Evolutionary conservation across 2,113 vertebrate genomes (phyloP).

Genomic region (Coturnix japonica): DNA sequence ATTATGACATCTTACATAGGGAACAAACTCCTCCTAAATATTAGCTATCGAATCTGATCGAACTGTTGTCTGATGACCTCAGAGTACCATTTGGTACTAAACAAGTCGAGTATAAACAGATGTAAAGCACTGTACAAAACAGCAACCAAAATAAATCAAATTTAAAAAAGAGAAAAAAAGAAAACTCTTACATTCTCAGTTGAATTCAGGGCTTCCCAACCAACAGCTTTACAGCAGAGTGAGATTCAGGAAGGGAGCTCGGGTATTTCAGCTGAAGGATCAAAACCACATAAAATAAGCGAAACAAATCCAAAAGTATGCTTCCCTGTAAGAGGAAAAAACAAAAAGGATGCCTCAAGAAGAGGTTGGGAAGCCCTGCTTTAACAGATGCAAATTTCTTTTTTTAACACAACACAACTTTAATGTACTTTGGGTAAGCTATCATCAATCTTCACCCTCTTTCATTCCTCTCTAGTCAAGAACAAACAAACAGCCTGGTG

Average conservation of each 20-base stretch:
- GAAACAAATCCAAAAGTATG: constrained; percentile 1
- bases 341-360: background rate
- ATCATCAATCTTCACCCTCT: constrained; percentile 9
- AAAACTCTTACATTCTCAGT: constrained; percentile 65
- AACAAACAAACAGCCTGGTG: constrained; percentile 4
- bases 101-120: constrained; percentile 70
- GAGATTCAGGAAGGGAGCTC: background rate
- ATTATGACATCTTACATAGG: constrained; percentile 80
- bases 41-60: constrained; percentile 67
- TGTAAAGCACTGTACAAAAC: constrained; percentile 67
- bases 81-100: constrained; percentile 67
- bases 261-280: constrained; percentile 8
- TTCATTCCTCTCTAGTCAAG: background rate
- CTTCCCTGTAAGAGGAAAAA: background rate
- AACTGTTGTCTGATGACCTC: constrained; percentile 61
- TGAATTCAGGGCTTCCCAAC: constrained; percentile 76
- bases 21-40: constrained; percentile 76
- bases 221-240: constrained; percentile 23
- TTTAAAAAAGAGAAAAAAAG: background rate
- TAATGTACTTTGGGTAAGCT: constrained; percentile 20
- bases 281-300: constrained; percentile 46
- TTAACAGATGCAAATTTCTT: constrained; percentile 43
- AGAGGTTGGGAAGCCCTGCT: constrained; percentile 70
- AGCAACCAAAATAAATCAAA: no score
- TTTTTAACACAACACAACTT: constrained; percentile 24